phyloP scores from a whole-genome alignment of 2,888 invertebrate genomes.

The Cerceris rybyensis region DNA sequence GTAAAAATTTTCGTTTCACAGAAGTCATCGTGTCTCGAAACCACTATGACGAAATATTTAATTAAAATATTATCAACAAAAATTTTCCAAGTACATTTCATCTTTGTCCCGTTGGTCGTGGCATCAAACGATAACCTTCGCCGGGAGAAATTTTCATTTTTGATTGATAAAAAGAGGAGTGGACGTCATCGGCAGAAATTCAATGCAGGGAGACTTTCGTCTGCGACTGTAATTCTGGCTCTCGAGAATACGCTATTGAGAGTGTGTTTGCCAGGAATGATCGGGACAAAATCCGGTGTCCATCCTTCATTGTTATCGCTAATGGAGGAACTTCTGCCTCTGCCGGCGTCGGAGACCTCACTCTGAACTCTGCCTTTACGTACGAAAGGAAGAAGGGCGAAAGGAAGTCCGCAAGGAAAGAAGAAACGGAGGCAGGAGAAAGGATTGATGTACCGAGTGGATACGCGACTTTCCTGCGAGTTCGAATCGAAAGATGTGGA shows the following conservation, averaged over 20 bases:
- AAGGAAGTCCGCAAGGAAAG: constrained; percentile 36
- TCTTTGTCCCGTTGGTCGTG: too few relatives aligned
- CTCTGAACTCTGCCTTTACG: constrained; percentile 62
- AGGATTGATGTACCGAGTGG: constrained; percentile 57
- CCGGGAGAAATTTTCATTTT: too few relatives aligned
- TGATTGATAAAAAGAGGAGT: too few relatives aligned
- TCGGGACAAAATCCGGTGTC: constrained; percentile 69
- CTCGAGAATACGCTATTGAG: constrained; percentile 31
- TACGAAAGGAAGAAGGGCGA: constrained; percentile 52
- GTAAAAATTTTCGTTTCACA: neutral
- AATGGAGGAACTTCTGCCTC: constrained; percentile 78
- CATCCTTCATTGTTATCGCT: constrained; percentile 79
- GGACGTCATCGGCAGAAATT: constrained; percentile 6
- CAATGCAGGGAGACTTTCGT: constrained; percentile 22
- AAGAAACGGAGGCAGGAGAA: constrained; percentile 34
- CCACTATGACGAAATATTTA: too few relatives aligned
- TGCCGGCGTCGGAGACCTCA: constrained; percentile 64
- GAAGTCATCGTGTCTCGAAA: neutral
- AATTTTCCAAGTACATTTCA: too few relatives aligned
- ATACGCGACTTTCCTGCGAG: constrained; percentile 69
- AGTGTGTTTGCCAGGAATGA: constrained; percentile 72
- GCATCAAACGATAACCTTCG: too few relatives aligned
- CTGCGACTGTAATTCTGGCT: constrained; percentile 42
- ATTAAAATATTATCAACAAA: neutral
- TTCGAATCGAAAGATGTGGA: constrained; percentile 68